Evolutionary conservation across 23 tunicate genomes (phyloP).

Genomic region (Styela plicata): DNA sequence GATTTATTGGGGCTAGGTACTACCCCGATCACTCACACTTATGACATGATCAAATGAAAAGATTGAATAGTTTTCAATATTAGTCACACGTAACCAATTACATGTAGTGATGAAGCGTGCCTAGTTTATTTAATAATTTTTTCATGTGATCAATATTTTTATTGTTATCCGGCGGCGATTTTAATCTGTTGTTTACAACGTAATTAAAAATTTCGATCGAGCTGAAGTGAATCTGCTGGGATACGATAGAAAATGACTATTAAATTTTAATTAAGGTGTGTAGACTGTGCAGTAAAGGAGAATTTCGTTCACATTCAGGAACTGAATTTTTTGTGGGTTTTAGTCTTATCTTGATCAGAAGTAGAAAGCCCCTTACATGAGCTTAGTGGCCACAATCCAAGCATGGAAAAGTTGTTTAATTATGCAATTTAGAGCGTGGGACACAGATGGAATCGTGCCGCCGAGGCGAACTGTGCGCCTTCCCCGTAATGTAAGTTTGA

Average conservation of each 20-base stretch:
- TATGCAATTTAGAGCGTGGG: too few relatives aligned
- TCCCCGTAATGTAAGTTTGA: too few relatives aligned
- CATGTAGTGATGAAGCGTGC: not conserved
- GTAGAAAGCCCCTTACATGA: too few relatives aligned
- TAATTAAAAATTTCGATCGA: not conserved
- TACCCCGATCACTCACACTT: not conserved
- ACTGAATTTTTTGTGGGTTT: too few relatives aligned
- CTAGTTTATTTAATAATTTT: not conserved
- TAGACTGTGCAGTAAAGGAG: too few relatives aligned
- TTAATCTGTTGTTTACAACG: not conserved
- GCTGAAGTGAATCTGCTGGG: not conserved
- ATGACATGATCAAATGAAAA: not conserved
- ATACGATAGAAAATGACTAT: not conserved
- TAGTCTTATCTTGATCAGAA: too few relatives aligned
- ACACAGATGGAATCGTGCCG: too few relatives aligned
- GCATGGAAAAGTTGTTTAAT: too few relatives aligned
- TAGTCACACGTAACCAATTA: not conserved
- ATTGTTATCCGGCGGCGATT: not conserved
- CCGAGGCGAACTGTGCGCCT: too few relatives aligned
- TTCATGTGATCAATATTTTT: not conserved
- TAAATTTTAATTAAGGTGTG: not conserved
- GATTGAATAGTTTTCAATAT: not conserved
- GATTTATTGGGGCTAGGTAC: not conserved
- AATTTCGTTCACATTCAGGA: too few relatives aligned
- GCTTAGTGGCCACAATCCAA: too few relatives aligned